Evolutionary conservation across 37 sponge, comb jelly and placozoan genomes (phyloP).

Genomic region (Ianthella basta): DNA sequence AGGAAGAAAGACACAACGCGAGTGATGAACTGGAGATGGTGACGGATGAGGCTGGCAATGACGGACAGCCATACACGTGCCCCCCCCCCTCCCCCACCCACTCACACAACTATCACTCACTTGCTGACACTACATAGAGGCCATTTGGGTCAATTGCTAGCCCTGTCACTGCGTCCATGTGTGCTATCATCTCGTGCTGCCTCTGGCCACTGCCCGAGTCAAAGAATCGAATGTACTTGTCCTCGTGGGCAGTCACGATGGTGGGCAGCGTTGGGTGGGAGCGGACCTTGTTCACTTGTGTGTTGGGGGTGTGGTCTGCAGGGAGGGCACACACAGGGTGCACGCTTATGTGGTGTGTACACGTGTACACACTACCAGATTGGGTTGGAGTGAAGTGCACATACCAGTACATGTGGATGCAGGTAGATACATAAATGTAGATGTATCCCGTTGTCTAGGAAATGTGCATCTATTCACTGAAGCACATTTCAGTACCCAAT

Average conservation of each 20-base stretch:
- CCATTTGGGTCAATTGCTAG: slow-evolving; percentile 95
- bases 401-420: too few relatives aligned
- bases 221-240: slow-evolving; percentile 89
- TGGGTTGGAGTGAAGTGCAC: neutral
- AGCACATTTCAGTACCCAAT: too few relatives aligned
- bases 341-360: neutral
- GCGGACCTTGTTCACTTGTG: slow-evolving; percentile 85
- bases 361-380: neutral
- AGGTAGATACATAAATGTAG: too few relatives aligned
- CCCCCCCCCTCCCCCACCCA: neutral
- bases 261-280: slow-evolving; percentile 91
- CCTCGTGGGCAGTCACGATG: slow-evolving; percentile 89
- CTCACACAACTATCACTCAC: slow-evolving; percentile 55
- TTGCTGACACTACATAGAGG: slow-evolving; percentile 88
- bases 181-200: slow-evolving; percentile 83
- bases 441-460: too few relatives aligned
- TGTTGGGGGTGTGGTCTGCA: slow-evolving; percentile 78
- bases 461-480: too few relatives aligned
- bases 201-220: slow-evolving; percentile 73
- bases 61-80: neutral
- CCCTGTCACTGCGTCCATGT: slow-evolving; percentile 91
- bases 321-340: neutral
- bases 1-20: neutral
- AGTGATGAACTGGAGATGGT: neutral
- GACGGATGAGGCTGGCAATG: neutral